Conservation (phyloP, 2,888 invertebrate species). For the Apotomis betuletana region DNA sequence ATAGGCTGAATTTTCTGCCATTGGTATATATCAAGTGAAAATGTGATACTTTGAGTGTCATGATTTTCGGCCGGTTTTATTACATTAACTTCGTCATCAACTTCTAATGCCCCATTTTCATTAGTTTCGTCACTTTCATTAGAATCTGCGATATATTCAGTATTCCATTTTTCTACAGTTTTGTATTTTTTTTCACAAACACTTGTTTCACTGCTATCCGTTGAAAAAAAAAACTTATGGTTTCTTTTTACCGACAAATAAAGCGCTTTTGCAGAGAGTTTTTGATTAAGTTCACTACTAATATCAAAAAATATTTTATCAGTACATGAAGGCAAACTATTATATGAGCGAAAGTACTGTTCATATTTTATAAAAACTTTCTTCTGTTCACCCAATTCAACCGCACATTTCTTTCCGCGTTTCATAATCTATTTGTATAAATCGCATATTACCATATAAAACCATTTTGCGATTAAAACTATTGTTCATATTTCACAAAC, state of each 20-base stretch:
- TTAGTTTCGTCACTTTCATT: not conserved
- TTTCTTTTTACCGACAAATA: slow-evolving; percentile 4
- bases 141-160: not conserved
- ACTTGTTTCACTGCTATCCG: not conserved
- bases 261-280: not conserved
- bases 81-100: not conserved
- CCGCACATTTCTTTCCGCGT: slow-evolving; percentile 3
- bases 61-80: not conserved
- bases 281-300: slow-evolving; percentile 4
- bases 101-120: not conserved
- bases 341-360: not conserved
- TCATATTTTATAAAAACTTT: slow-evolving; percentile 3
- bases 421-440: not conserved
- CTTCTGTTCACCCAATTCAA: slow-evolving; percentile 10
- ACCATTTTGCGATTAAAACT: no score
- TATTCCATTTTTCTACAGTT: not conserved
- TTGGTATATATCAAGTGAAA: slow-evolving; percentile 13
- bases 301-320: not conserved
- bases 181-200: not conserved
- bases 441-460: no score
- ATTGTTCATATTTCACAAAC: no score
- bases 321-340: slow-evolving; percentile 5
- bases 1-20: slow-evolving; percentile 15
- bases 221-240: not conserved
- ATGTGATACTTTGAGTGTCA: slow-evolving; percentile 10